These are phyloP conservation scores for Pangasius mekongensis DNA, from an alignment of 2,797 vertebrate species.

Conservation along the genomic window DNA sequence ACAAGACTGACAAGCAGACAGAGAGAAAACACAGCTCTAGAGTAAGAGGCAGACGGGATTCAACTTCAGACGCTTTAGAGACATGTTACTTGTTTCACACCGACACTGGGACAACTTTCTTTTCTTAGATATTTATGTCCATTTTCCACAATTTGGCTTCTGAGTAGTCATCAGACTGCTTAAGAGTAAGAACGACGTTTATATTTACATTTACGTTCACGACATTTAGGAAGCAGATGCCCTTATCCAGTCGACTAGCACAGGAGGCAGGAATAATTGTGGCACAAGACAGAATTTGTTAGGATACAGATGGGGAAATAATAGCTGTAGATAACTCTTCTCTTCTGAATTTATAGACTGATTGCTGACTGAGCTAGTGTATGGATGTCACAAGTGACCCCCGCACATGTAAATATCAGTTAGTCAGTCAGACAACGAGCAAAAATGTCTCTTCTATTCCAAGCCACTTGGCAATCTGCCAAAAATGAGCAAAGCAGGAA, in stretches of 20 bases:
- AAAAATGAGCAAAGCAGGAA: neutral
- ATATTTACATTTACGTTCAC: neutral
- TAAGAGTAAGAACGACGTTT: neutral
- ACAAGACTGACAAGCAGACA: slow-evolving; percentile 12
- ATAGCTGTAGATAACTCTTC: neutral
- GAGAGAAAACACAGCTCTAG: neutral
- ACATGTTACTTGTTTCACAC: neutral
- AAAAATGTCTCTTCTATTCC: neutral
- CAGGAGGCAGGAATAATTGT: neutral
- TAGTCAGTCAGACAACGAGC: neutral
- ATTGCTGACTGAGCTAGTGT: neutral
- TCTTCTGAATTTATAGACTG: neutral
- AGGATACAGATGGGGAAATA: neutral
- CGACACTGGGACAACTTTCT: neutral
- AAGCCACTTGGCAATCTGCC: neutral
- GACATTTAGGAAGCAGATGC: neutral
- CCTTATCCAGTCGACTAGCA: neutral
- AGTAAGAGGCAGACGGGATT: neutral
- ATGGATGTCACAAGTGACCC: neutral
- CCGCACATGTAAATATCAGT: neutral
- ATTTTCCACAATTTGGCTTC: neutral
- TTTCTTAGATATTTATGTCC: neutral
- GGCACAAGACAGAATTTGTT: neutral
- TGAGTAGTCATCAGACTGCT: slow-evolving; percentile 2
- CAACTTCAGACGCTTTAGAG: slow-evolving; percentile 21